Percentiles rank a stretch among this genome's conserved stretches.
phyloP scores from a whole-genome alignment of 1,140 invertebrate species.

The Drosophila serrata region DNA sequence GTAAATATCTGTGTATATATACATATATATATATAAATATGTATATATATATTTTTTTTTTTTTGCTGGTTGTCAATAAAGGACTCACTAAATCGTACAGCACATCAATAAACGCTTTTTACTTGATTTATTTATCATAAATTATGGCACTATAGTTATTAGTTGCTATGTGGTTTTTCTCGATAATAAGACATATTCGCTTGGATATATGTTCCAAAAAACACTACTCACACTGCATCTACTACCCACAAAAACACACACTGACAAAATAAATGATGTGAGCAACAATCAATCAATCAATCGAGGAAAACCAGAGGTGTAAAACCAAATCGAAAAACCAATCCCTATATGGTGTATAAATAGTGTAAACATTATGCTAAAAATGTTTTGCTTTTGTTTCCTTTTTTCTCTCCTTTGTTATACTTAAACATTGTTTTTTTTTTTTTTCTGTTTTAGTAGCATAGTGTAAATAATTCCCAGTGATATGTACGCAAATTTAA shows the following conservation, averaged over 20 bases:
- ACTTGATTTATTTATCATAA: constrained; percentile 35
- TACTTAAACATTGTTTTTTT: not conserved
- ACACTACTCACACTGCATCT: constrained; percentile 36
- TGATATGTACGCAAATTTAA: constrained; percentile 78
- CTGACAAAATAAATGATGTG: constrained; percentile 41
- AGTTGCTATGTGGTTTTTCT: constrained; percentile 45
- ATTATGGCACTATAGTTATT: constrained; percentile 68
- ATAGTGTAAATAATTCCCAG: constrained; percentile 74
- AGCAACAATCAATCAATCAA: constrained; percentile 50
- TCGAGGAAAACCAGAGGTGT: constrained; percentile 45
- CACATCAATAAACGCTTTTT: constrained; percentile 56
- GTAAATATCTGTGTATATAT: constrained; percentile 48
- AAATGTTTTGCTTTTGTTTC: constrained; percentile 5
- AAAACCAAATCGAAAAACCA: constrained; percentile 56
- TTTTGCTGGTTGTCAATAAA: constrained; percentile 49
- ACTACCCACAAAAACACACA: constrained; percentile 20
- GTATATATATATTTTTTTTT: too few species aligned
- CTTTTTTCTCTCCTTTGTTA: not conserved
- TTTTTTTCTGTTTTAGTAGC: constrained; percentile 29
- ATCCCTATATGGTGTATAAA: constrained; percentile 44
- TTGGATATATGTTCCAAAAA: constrained; percentile 36
- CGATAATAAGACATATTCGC: constrained; percentile 42
- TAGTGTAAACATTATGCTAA: constrained; percentile 59
- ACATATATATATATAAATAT: constrained; percentile 33
- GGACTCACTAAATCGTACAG: constrained; percentile 59